phyloP scores from a whole-genome alignment of 2,113 vertebrate species.

The Thalassoma bifasciatum region DNA sequence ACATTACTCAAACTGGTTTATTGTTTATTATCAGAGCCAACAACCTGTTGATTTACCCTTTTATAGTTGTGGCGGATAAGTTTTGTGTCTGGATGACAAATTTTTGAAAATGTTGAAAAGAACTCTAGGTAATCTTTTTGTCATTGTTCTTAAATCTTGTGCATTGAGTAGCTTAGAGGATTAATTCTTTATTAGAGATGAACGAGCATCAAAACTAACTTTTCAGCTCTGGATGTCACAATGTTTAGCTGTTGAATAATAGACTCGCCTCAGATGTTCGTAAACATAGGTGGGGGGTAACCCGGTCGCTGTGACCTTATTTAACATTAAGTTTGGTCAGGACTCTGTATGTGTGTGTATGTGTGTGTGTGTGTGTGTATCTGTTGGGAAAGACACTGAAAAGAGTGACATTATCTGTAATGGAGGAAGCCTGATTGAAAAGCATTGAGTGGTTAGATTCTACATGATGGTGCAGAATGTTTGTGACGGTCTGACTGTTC shows the following conservation, averaged over 20 bases:
- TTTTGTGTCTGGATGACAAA: no score
- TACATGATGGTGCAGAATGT: constrained; percentile 62
- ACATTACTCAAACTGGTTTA: background rate
- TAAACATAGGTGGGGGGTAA: background rate
- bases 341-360: background rate
- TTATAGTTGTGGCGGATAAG: background rate
- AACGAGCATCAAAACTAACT: no score
- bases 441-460: constrained; percentile 51
- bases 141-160: no score
- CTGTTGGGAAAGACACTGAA: constrained; percentile 8
- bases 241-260: background rate
- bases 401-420: constrained; percentile 20
- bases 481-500: constrained; percentile 10
- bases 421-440: constrained; percentile 34
- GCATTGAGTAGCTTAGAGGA: no score
- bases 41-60: background rate
- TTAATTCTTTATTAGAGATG: no score
- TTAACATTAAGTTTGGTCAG: background rate
- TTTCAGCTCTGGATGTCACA: background rate
- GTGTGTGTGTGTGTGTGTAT: constrained; percentile 4
- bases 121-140: no score
- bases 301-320: constrained; percentile 17
- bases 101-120: no score
- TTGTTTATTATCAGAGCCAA: background rate
- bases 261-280: background rate